phyloP scores from a whole-genome alignment of 2,888 invertebrate genomes.

The Hyposoter didymator region DNA sequence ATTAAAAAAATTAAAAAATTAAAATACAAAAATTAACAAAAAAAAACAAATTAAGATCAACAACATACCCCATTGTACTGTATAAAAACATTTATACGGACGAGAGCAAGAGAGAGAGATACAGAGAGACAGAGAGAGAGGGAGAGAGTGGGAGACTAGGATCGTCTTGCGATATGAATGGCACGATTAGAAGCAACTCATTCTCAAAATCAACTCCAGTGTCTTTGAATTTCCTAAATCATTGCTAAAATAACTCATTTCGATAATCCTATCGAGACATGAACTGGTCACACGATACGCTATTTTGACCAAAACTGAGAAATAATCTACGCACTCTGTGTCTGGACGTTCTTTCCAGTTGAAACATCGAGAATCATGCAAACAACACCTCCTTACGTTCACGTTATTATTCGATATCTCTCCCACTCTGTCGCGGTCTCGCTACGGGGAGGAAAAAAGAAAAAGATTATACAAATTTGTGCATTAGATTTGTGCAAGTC shows the following conservation, averaged over 20 bases:
- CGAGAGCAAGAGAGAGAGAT: constrained; percentile 22
- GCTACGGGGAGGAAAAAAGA: constrained; percentile 59
- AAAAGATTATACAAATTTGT: constrained; percentile 73
- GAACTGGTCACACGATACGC: background rate
- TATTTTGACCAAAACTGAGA: background rate
- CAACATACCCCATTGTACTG: constrained; percentile 42
- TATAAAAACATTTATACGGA: constrained; percentile 59
- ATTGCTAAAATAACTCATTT: background rate
- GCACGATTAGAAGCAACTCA: background rate
- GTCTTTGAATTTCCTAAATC: background rate
- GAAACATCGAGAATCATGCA: background rate
- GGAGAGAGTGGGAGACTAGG: constrained; percentile 9
- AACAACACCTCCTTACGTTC: background rate
- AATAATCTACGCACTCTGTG: background rate
- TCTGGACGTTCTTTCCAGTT: background rate
- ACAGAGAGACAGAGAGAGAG: constrained; percentile 21
- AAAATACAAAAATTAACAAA: constrained; percentile 18
- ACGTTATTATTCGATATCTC: constrained; percentile 48
- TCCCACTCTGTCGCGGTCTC: constrained; percentile 43
- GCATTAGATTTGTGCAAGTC: constrained; percentile 80
- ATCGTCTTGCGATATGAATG: background rate
- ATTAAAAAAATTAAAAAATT: constrained; percentile 71
- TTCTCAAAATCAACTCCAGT: background rate
- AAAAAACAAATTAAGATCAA: constrained; percentile 25
- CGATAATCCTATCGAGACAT: background rate